phyloP scores from a whole-genome alignment of 2,888 invertebrate genomes.

The Scelioninae gen. 1 region DNA sequence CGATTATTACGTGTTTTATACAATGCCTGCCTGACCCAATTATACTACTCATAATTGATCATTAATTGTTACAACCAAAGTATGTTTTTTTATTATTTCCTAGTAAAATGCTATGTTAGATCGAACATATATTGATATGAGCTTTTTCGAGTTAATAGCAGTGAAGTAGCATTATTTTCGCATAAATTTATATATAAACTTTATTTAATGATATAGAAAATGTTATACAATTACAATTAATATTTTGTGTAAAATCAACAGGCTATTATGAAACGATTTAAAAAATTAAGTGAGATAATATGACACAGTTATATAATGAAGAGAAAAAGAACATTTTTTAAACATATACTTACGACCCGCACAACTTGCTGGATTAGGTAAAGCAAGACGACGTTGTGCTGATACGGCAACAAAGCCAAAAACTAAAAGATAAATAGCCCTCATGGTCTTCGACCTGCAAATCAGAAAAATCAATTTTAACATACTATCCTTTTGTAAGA shows the following conservation, averaged over 20 bases:
- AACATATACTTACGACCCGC: slow-evolving; percentile 90
- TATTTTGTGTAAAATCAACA: too few species aligned
- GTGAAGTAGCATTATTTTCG: too few species aligned
- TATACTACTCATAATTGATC: slow-evolving; percentile 54
- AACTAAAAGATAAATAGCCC: slow-evolving; percentile 85
- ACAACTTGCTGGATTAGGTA: slow-evolving; percentile 95
- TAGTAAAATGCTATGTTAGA: slow-evolving; percentile 44
- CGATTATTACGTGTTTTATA: slow-evolving; percentile 46
- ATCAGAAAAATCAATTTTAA: slow-evolving; percentile 2
- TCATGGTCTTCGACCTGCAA: slow-evolving; percentile 77
- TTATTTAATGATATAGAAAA: too few species aligned
- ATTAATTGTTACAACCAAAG: slow-evolving; percentile 34
- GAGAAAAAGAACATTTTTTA: slow-evolving; percentile 9
- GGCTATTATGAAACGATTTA: slow-evolving; percentile 8
- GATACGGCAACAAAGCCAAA: slow-evolving; percentile 88
- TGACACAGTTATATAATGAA: slow-evolving; percentile 7
- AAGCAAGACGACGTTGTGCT: slow-evolving; percentile 93
- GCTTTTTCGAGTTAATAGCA: slow-evolving; percentile 25
- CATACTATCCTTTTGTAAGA: not conserved
- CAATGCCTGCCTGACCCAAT: slow-evolving; percentile 60
- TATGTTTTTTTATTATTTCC: slow-evolving; percentile 46
- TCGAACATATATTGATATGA: slow-evolving; percentile 31
- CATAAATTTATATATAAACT: too few species aligned
- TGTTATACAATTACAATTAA: too few species aligned
- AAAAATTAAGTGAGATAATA: not conserved